These are phyloP conservation scores for Sebastes iracundus DNA, from an alignment of 2,797 vertebrate species.

Conservation along the genomic window DNA sequence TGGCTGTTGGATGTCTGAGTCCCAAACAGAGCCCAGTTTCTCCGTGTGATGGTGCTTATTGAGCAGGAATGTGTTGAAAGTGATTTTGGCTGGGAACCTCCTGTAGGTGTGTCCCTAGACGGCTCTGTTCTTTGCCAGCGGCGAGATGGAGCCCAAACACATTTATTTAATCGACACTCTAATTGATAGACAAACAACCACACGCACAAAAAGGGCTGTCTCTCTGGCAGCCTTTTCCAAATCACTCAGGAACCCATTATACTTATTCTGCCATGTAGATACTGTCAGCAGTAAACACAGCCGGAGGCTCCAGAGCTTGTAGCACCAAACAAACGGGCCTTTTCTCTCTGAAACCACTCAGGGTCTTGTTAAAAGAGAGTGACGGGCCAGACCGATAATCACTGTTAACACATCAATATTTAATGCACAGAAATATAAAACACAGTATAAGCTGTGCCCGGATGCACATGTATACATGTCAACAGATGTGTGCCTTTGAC, in stretches of 20 bases:
- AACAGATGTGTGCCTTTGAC: background rate
- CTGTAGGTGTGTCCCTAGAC: slow-evolving; percentile 47
- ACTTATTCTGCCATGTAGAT: slow-evolving; percentile 52
- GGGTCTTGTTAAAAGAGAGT: slow-evolving; percentile 34
- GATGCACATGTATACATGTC: background rate
- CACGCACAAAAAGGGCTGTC: slow-evolving; percentile 1
- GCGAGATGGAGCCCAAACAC: slow-evolving; percentile 40
- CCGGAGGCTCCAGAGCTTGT: slow-evolving; percentile 30
- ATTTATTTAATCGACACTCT: slow-evolving; percentile 51
- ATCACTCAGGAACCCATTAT: slow-evolving; percentile 58
- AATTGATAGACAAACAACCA: slow-evolving; percentile 55
- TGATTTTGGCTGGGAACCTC: slow-evolving; percentile 39
- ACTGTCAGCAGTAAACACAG: slow-evolving; percentile 41
- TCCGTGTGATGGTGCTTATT: slow-evolving; percentile 23
- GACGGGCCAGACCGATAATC: slow-evolving; percentile 5
- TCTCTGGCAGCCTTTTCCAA: slow-evolving; percentile 36
- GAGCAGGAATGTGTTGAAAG: slow-evolving; percentile 33
- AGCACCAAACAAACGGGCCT: slow-evolving; percentile 27
- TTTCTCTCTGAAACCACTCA: slow-evolving; percentile 18
- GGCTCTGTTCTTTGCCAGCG: slow-evolving; percentile 35
- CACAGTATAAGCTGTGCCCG: background rate
- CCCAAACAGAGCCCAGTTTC: background rate
- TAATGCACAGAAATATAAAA: background rate
- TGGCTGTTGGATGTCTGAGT: slow-evolving; percentile 16
- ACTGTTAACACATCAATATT: slow-evolving; percentile 3